These are phyloP conservation scores for Psix sp. DNA, from an alignment of 1,140 invertebrate genomes.

Conservation along the genomic window DNA sequence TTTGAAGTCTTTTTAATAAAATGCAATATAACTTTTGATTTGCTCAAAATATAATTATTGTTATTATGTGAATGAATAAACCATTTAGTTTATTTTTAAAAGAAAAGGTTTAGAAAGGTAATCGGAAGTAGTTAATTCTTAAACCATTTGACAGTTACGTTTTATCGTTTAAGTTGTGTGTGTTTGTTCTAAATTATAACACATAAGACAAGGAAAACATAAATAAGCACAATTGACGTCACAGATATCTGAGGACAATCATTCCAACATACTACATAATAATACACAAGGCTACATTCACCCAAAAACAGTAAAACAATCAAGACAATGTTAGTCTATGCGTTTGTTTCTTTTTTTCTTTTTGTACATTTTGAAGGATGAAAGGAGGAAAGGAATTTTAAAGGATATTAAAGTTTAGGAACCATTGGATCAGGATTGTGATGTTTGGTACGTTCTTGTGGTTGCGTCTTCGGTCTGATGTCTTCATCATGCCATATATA, in stretches of 20 bases:
- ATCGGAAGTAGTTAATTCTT: no score
- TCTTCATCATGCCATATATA: slow-evolving; percentile 69
- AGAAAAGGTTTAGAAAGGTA: no score
- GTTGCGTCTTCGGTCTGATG: slow-evolving; percentile 66
- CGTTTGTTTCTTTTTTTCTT: slow-evolving; percentile 27
- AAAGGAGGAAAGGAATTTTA: slow-evolving; percentile 14
- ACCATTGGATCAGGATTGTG: slow-evolving; percentile 13
- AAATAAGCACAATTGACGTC: slow-evolving; percentile 57
- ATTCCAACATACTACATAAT: slow-evolving; percentile 61
- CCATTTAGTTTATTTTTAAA: no score
- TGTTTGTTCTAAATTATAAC: slow-evolving; percentile 34
- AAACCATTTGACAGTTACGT: neutral
- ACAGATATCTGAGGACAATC: slow-evolving; percentile 57
- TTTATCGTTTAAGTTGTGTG: slow-evolving; percentile 8
- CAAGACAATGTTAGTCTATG: slow-evolving; percentile 60
- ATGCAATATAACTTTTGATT: no score
- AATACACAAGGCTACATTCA: slow-evolving; percentile 59
- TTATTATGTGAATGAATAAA: no score
- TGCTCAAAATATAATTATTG: no score
- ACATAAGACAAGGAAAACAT: slow-evolving; percentile 49
- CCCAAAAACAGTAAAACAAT: slow-evolving; percentile 58
- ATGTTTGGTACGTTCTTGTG: slow-evolving; percentile 29
- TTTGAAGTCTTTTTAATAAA: no score
- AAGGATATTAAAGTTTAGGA: no score
- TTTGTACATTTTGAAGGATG: slow-evolving; percentile 13